phyloP scores from a whole-genome alignment of 1,140 invertebrate species.

The Lasioglossum albipes region DNA sequence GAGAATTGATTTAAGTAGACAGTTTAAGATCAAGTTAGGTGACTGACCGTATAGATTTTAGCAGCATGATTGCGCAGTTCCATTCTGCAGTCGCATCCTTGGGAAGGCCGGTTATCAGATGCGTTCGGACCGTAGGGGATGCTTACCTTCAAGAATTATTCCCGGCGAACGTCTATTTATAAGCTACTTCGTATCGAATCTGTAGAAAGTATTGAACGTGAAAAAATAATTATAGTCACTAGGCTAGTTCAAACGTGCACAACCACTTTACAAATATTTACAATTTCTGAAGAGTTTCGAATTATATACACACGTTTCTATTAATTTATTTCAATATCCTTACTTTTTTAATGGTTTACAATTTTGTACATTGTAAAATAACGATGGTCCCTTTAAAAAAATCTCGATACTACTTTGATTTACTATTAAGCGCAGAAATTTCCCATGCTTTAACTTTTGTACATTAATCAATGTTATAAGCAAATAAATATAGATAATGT shows the following conservation, averaged over 20 bases:
- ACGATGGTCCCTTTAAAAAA: not conserved
- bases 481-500: not conserved
- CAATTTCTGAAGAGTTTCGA: not conserved
- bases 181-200: not conserved
- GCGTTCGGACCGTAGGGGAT: not conserved
- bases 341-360: no score
- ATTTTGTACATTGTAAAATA: no score
- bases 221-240: not conserved
- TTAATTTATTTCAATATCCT: no score
- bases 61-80: not conserved
- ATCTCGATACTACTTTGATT: not conserved
- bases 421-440: not conserved
- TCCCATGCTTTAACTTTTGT: not conserved
- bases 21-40: not conserved
- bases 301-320: no score
- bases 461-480: not conserved
- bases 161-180: not conserved
- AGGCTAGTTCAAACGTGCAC: not conserved
- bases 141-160: conserved; percentile 2
- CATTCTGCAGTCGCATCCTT: not conserved
- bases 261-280: not conserved
- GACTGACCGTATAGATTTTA: not conserved
- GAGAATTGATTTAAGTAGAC: not conserved
- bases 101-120: not conserved
- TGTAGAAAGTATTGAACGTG: not conserved